These are phyloP conservation scores for Chiridota heheva DNA, from an alignment of 35 echinoderm and acorn worm genomes.

Conservation along the genomic window DNA sequence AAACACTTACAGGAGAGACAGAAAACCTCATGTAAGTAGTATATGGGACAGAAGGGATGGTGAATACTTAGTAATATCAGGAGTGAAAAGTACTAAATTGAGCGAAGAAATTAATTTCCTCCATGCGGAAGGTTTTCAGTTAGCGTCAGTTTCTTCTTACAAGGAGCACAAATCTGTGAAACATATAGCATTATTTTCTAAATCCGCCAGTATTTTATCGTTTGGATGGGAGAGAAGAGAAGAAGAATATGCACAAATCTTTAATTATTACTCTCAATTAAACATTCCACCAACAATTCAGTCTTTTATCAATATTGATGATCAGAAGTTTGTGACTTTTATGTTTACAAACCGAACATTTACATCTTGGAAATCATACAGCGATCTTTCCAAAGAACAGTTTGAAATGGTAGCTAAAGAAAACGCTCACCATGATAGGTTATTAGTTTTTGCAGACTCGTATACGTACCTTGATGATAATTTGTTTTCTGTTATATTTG, in stretches of 20 bases:
- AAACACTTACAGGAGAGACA: slow-evolving; percentile 44
- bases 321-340: slow-evolving; percentile 55
- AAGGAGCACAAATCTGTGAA: background rate
- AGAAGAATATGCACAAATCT: background rate
- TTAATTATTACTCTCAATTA: background rate
- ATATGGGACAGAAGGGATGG: slow-evolving; percentile 34
- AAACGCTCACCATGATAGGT: slow-evolving; percentile 61
- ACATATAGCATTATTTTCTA: slow-evolving; percentile 24
- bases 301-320: slow-evolving; percentile 39
- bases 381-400: slow-evolving; percentile 47
- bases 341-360: slow-evolving; percentile 56
- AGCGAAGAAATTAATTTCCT: slow-evolving; percentile 29
- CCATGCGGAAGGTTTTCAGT: slow-evolving; percentile 1
- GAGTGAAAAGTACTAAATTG: slow-evolving; percentile 35
- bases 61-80: background rate
- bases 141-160: slow-evolving; percentile 64
- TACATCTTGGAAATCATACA: slow-evolving; percentile 69
- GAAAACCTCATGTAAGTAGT: slow-evolving; percentile 56
- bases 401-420: slow-evolving; percentile 49
- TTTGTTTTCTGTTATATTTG: slow-evolving; percentile 85
- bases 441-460: slow-evolving; percentile 63
- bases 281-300: slow-evolving; percentile 49
- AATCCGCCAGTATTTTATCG: slow-evolving; percentile 21
- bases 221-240: slow-evolving; percentile 41
- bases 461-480: slow-evolving; percentile 46